phyloP scores from a whole-genome alignment of 1,140 invertebrate species.

The Listronotus bonariensis region DNA sequence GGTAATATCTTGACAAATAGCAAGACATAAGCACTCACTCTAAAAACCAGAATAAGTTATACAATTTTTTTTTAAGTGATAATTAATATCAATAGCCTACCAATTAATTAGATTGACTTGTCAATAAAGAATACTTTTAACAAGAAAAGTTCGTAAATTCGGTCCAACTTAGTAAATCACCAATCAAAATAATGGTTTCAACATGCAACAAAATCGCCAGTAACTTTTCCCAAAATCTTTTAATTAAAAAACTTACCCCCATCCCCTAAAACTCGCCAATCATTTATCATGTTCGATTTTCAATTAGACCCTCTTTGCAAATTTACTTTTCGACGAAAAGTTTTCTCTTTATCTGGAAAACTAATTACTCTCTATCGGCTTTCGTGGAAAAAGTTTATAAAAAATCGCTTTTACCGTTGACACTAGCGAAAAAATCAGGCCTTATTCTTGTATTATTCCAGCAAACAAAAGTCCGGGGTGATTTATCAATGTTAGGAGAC shows the following conservation, averaged over 20 bases:
- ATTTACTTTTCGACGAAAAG: constrained; percentile 33
- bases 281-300: constrained; percentile 35
- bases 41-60: no score
- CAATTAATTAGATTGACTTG: no score
- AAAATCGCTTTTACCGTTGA: constrained; percentile 27
- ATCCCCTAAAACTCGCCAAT: constrained; percentile 1
- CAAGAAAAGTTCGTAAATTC: no score
- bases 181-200: no score
- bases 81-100: no score
- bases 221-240: constrained; percentile 8
- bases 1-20: no score
- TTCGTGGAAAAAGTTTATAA: constrained; percentile 23
- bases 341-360: constrained; percentile 33
- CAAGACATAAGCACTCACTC: no score
- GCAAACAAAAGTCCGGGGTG: constrained; percentile 19
- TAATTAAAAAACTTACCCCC: constrained; percentile 15
- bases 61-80: no score
- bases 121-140: no score
- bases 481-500: constrained; percentile 24
- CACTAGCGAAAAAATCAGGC: constrained; percentile 7
- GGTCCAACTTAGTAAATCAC: no score
- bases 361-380: constrained; percentile 31
- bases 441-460: constrained; percentile 27
- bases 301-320: constrained; percentile 30
- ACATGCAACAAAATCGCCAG: no score